phyloP scores from a whole-genome alignment of 2,888 invertebrate species.

The Melanchra persicariae region DNA sequence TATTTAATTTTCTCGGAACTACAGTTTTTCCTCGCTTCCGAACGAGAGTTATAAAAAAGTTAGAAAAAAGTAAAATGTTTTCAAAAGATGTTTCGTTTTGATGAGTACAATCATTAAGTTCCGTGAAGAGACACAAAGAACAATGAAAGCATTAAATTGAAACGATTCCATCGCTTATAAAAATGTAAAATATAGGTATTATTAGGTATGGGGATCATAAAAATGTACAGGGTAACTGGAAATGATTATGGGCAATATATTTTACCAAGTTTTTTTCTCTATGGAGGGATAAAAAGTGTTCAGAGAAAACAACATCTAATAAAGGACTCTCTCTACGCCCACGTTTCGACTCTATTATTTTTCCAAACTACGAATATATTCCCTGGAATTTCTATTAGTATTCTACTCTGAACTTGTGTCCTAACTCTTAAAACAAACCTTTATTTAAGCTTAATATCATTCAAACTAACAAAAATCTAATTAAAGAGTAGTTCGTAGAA shows the following conservation, averaged over 20 bases:
- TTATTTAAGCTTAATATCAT: neutral
- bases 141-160: constrained; percentile 30
- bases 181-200: constrained; percentile 42
- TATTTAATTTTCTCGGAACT: constrained; percentile 27
- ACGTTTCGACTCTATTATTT: no score
- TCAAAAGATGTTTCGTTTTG: constrained; percentile 52
- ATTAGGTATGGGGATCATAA: constrained; percentile 15
- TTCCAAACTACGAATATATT: no score
- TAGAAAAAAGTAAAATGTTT: constrained; percentile 36
- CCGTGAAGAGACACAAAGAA: constrained; percentile 19
- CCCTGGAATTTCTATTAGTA: neutral
- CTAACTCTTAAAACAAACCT: neutral
- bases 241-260: constrained; percentile 4
- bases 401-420: constrained; percentile 2
- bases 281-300: neutral
- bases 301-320: neutral
- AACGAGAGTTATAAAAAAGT: constrained; percentile 21
- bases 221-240: neutral
- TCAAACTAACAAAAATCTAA: neutral
- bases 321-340: no score
- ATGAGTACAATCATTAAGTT: constrained; percentile 47
- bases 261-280: neutral
- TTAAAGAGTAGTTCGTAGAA: neutral
- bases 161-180: constrained; percentile 39
- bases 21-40: constrained; percentile 11